A percentile compares a stretch with the other conserved stretches of the same genome.
These are phyloP conservation scores for Chaetorhynchus papuensis DNA, from an alignment of 2,113 vertebrate genomes.

Conservation along the genomic window DNA sequence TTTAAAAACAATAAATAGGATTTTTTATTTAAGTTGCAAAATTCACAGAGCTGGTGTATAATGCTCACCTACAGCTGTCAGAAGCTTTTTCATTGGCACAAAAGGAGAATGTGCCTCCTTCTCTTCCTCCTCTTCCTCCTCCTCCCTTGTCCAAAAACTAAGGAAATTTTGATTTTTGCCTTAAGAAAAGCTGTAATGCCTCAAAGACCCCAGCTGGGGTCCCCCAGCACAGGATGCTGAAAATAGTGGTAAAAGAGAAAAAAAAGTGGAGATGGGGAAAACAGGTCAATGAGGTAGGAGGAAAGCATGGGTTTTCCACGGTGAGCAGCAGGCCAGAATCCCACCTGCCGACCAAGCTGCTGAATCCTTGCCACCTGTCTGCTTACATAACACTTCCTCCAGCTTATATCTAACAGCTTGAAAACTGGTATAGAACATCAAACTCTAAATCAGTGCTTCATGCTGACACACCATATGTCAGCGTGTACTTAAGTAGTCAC, in stretches of 20 bases:
- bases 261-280: not conserved
- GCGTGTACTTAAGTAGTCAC: not conserved
- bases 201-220: not conserved
- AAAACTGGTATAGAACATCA: not conserved
- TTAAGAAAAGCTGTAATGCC: not conserved
- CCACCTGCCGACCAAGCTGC: slow-evolving; percentile 35
- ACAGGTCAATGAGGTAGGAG: not conserved
- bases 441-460: slow-evolving; percentile 1
- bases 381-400: not conserved
- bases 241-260: not conserved
- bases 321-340: not conserved
- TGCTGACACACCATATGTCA: slow-evolving; percentile 23
- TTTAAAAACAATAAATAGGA: not conserved
- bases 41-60: not conserved
- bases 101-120: not conserved
- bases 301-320: not conserved
- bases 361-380: not conserved
- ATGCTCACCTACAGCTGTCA: not conserved
- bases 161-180: not conserved
- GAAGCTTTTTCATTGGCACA: not conserved
- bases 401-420: not conserved
- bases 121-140: not conserved
- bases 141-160: accelerated
- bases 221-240: not conserved
- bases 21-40: not conserved